Percentiles rank a stretch among this genome's conserved stretches.
These are phyloP conservation scores for Colossoma macropomum DNA, from an alignment of 2,113 vertebrate species.

Conservation along the genomic window DNA sequence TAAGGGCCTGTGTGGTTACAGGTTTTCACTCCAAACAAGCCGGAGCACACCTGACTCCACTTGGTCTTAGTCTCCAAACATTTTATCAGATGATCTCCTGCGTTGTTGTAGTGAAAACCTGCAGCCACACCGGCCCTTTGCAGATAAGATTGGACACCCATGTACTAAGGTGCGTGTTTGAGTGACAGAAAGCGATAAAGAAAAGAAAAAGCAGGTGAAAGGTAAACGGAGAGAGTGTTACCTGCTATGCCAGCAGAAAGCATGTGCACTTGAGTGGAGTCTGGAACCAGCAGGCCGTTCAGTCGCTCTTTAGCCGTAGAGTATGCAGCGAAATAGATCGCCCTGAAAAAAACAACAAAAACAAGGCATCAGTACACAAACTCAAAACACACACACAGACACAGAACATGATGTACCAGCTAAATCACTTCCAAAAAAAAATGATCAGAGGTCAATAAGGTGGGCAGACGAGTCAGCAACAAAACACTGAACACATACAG, in stretches of 20 bases:
- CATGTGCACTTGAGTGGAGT: slow-evolving; percentile 96
- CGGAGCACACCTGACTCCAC: too few species aligned
- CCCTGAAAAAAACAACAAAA: slow-evolving; percentile 73
- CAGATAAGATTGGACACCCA: too few species aligned
- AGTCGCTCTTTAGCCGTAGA: slow-evolving; percentile 94
- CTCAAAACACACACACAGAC: background rate
- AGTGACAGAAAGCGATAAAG: background rate
- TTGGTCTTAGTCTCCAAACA: too few species aligned
- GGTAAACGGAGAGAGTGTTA: slow-evolving; percentile 66
- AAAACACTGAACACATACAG: slow-evolving; percentile 15
- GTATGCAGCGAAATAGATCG: slow-evolving; percentile 98
- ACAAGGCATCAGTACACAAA: background rate
- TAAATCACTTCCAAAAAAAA: background rate
- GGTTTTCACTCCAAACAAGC: too few species aligned
- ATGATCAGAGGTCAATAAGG: background rate
- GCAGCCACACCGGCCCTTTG: too few species aligned
- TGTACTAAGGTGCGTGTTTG: background rate
- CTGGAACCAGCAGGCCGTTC: slow-evolving; percentile 87
- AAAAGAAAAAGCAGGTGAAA: background rate
- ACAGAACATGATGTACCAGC: background rate
- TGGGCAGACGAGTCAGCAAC: background rate
- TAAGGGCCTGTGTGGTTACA: too few species aligned
- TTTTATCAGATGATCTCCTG: too few species aligned
- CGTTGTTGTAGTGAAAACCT: too few species aligned
- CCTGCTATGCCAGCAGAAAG: slow-evolving; percentile 95